Base-by-base conservation (phyloP, 2,797 vertebrate species). In the Melanotaenia maccullochi region DNA sequence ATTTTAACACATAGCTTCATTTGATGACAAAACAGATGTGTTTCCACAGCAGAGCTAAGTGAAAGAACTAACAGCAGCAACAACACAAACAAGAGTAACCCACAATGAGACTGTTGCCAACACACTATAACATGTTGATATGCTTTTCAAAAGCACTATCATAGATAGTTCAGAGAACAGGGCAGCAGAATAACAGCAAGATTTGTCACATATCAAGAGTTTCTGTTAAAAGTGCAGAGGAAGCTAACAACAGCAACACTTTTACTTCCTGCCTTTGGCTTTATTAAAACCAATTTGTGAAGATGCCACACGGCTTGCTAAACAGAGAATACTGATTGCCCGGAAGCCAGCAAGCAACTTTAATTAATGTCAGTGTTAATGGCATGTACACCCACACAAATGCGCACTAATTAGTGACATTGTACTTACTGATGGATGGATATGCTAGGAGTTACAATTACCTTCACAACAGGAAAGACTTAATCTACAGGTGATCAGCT, bases 401-500 rank as follows among this genome's bases (percentile, higher is more conserved):
- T 7, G 3, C 63, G 74, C 65, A 68, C 77, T 51, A 81, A 85
- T 86, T 82, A 87, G 61, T 57, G 28, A 38, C 22, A 70, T 42
- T 62, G 55, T 56, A 62, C 62, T 82, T 87, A 81, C 79, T 83
- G 72, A 68, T 68, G 42, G 64, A 80, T 79, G 52, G 78, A 78
- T 67, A 74, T 56, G 60, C 20, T 49, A 11, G 59, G 52, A 67
- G 40, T 67, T 58, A 42, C 38, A 30, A 59, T 36, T 11, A 71
- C 63, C 16, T 28, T 76, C 65, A 70, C 81, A 30, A 57, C 56
- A 56, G 56, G 77, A 62, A 77, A 16, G 56, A 61, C 24, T 60
- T 65, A 60, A 78, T 76, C 76, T 76, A 71, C 81, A 86, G 86
- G 85, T 85, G 73, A 54, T 82, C 73, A n/a, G 60, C 69, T 74